Conservation (phyloP, 53 echinoderm and acorn worm species). For the Echinarachnius parma region DNA sequence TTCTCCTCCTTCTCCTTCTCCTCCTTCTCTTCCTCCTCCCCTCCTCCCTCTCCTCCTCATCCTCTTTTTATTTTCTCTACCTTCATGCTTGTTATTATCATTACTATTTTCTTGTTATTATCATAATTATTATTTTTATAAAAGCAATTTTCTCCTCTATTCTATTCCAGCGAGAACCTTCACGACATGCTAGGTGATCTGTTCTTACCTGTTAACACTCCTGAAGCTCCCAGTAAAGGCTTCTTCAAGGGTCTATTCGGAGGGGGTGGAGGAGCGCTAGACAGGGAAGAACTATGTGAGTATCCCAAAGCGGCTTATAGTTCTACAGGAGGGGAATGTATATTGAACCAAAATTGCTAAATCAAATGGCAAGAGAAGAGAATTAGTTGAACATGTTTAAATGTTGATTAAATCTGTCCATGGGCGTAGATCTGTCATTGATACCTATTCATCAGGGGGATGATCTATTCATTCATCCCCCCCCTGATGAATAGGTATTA, state of each 20-base stretch:
- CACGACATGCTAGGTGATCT: constrained; percentile 96
- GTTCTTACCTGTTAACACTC: constrained; percentile 96
- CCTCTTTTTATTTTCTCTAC: background rate
- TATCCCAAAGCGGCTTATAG: too few relatives aligned
- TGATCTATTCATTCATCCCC: too few relatives aligned
- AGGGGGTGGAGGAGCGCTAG: constrained; percentile 73
- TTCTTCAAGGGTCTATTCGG: constrained; percentile 98
- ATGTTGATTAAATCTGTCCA: too few relatives aligned
- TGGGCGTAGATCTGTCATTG: too few relatives aligned
- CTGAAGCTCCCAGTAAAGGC: constrained; percentile 93
- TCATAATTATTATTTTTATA: background rate
- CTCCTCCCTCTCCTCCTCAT: background rate
- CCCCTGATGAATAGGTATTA: too few relatives aligned
- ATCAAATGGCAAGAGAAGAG: too few relatives aligned
- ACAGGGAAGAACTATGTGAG: constrained; percentile 97
- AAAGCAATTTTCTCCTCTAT: background rate
- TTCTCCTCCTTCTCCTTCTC: background rate
- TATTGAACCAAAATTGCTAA: too few relatives aligned
- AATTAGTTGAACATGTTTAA: too few relatives aligned
- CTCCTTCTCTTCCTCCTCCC: background rate
- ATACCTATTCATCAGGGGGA: too few relatives aligned
- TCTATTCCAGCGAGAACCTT: constrained; percentile 71
- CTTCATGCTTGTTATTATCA: background rate
- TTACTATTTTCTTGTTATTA: background rate
- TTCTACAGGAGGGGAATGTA: too few relatives aligned